Percentiles rank a stretch among this genome's conserved stretches.
phyloP scores from a whole-genome alignment of 2,113 vertebrate species.

The Psittacula cyanocephala region DNA sequence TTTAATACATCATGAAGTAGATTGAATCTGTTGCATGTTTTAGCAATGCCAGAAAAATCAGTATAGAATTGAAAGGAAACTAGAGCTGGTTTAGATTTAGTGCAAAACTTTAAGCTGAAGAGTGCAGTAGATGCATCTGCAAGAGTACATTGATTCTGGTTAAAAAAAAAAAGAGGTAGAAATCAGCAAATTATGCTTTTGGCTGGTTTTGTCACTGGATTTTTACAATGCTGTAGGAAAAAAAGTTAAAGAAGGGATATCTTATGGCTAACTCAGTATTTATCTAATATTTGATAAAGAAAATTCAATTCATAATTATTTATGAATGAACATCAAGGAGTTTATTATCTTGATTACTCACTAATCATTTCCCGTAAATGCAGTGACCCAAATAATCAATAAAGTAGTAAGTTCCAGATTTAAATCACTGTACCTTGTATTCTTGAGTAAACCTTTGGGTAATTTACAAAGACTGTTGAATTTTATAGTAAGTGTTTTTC shows the following conservation, averaged over 20 bases:
- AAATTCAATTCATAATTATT: conserved; percentile 71
- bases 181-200: not conserved
- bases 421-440: conserved; percentile 88
- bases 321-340: conserved; percentile 74
- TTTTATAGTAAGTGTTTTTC: conserved; percentile 97
- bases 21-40: not conserved
- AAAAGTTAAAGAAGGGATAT: not conserved
- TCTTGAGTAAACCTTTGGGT: conserved; percentile 90
- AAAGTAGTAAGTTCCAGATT: conserved; percentile 80
- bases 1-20: not conserved
- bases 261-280: not conserved
- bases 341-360: conserved; percentile 81
- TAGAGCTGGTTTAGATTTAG: not conserved
- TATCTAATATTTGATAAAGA: conserved; percentile 20
- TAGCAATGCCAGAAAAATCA: not conserved
- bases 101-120: not conserved
- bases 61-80: not conserved
- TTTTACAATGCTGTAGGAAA: not conserved
- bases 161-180: not conserved
- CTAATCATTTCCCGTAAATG: conserved; percentile 83
- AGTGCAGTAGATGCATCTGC: not conserved
- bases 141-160: not conserved
- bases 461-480: conserved; percentile 93
- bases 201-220: not conserved
- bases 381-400: conserved; percentile 81